Evolutionary conservation across 1,140 invertebrate species (phyloP), one percentile per base, ranked within the genome.

Genomic region (Lepidotrigona ventralis): DNA sequence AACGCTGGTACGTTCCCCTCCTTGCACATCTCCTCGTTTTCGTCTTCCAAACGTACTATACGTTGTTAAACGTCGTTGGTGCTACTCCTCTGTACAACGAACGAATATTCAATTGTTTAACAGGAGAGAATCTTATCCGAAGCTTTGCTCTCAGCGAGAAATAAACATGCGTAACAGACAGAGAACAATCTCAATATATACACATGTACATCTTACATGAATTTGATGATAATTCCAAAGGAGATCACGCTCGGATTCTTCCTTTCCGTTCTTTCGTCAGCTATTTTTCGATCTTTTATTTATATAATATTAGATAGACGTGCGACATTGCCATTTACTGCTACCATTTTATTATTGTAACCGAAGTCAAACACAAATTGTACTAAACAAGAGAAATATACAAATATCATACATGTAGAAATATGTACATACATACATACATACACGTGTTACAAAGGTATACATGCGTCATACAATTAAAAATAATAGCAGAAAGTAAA

Each of bases 21-120:
- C 73, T 60, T 83, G n/a, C 54, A 58, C 54, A 12, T 75, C 56
- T 60, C n/a, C 63, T 56, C 70, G 71, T 88, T 88, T 88, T 88
- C 33, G 68, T 83, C 77, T 83, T 81, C 79, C 66, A 83, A 68
- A 66, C 33, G 15, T n/a, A 5, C 4, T 71, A 53, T 33, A 33
- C 39, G 54, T 63, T n/a, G 33, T 9, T 0, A 63, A 60, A 56
- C 46, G 54, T 58, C 19, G 51, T 51, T 21, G 64, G 64, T 66
- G 64, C 64, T 66, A 66, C 53, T 76, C 75, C 33, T 76, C 53
- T 56, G n/a, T 58, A 56, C 74, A 84, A 84, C 60, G 58, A 66
- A 66, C 58, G 69, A n/a, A 73, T 53, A 68, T 21, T 69, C 72
- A 77, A 77, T 75, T 69, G 63, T 54, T 73, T 63, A 63, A 72